Percentiles rank a stretch among this genome's conserved stretches.
phyloP scores from a whole-genome alignment of 2,888 invertebrate genomes.

The Prenolepis imparis region DNA sequence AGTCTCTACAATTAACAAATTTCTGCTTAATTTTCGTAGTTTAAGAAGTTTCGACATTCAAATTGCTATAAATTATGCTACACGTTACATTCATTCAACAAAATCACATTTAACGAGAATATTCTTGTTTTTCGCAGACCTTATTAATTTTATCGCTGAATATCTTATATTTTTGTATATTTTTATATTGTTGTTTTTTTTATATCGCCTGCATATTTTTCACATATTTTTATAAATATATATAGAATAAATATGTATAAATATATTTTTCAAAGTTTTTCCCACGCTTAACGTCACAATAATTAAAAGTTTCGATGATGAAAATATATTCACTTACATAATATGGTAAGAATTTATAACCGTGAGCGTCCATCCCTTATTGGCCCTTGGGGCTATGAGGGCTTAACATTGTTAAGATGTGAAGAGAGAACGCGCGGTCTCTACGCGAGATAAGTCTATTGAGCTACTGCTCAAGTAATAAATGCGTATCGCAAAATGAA shows the following conservation, averaged over 20 bases:
- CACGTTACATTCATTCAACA: too few relatives aligned
- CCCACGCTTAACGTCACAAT: not conserved
- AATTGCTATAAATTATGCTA: not conserved
- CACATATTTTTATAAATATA: not conserved
- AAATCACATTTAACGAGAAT: slow-evolving; percentile 16
- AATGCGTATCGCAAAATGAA: slow-evolving; percentile 35
- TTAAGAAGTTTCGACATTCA: not conserved
- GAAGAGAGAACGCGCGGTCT: slow-evolving; percentile 32
- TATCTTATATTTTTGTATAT: not conserved
- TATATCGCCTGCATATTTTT: not conserved
- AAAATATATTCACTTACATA: slow-evolving; percentile 44
- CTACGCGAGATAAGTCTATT: slow-evolving; percentile 24
- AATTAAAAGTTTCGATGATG: slow-evolving; percentile 45
- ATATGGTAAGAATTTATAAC: slow-evolving; percentile 52
- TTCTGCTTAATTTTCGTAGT: not conserved
- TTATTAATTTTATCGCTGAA: not conserved
- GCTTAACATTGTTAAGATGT: slow-evolving; percentile 48
- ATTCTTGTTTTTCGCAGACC: slow-evolving; percentile 11
- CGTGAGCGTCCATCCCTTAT: slow-evolving; percentile 45
- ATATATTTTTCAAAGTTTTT: slow-evolving; percentile 16
- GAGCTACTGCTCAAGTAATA: slow-evolving; percentile 38
- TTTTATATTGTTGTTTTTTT: not conserved
- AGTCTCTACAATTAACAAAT: slow-evolving; percentile 1
- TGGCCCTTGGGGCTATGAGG: slow-evolving; percentile 48
- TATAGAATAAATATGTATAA: not conserved